These are phyloP conservation scores for Rhipidura dahli DNA, from an alignment of 2,113 vertebrate species.

Conservation along the genomic window DNA sequence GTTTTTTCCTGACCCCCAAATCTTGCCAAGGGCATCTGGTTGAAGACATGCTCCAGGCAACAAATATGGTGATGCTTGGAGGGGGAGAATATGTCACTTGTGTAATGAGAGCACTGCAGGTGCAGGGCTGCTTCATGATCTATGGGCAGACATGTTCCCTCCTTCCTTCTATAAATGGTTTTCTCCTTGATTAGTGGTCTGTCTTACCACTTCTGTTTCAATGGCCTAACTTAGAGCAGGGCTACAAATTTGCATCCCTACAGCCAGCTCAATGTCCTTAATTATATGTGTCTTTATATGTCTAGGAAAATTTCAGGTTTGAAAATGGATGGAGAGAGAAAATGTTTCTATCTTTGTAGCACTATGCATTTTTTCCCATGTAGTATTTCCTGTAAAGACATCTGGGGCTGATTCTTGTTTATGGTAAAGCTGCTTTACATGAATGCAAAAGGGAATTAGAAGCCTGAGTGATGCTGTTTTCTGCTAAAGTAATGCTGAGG, in stretches of 20 bases:
- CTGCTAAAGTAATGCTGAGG: neutral
- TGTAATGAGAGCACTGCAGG: neutral
- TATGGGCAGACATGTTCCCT: neutral
- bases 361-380: neutral
- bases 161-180: neutral
- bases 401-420: neutral
- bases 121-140: neutral
- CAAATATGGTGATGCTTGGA: neutral
- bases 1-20: neutral
- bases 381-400: neutral
- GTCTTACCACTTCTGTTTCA: neutral
- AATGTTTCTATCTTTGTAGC: slow-evolving; percentile 44
- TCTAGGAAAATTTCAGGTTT: slow-evolving; percentile 59
- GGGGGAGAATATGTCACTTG: neutral
- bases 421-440: neutral
- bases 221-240: neutral
- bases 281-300: slow-evolving; percentile 43
- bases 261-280: neutral
- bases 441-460: neutral
- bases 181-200: slow-evolving; percentile 35
- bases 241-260: slow-evolving; percentile 13
- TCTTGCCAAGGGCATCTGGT: neutral
- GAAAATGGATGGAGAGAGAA: neutral
- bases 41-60: neutral
- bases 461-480: neutral